A percentile compares a stretch with the other conserved stretches of the same genome.
phyloP scores from a whole-genome alignment of 1,140 invertebrate species.

The Maniola jurtina region DNA sequence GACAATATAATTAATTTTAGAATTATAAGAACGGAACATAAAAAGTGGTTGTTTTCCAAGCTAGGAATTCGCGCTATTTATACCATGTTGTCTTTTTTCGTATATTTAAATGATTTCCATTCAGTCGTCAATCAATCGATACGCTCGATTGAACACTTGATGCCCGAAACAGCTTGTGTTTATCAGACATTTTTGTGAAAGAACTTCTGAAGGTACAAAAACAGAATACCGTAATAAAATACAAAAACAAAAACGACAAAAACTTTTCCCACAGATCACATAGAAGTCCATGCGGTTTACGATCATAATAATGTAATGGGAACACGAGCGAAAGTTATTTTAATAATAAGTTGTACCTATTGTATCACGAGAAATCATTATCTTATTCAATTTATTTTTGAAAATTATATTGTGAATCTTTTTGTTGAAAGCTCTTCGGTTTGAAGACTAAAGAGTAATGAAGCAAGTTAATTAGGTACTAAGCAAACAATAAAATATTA shows the following conservation, averaged over 20 bases:
- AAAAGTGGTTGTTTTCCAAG: slow-evolving; percentile 5
- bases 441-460: too few relatives aligned
- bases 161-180: neutral
- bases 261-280: slow-evolving; percentile 25
- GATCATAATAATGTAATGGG: slow-evolving; percentile 21
- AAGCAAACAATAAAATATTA: too few relatives aligned
- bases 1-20: slow-evolving; percentile 26
- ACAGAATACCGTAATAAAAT: slow-evolving; percentile 8
- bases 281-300: slow-evolving; percentile 24
- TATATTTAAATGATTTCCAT: slow-evolving; percentile 7
- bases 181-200: neutral
- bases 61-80: neutral
- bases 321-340: slow-evolving; percentile 23
- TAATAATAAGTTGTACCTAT: slow-evolving; percentile 2
- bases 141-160: slow-evolving; percentile 1
- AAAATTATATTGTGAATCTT: neutral
- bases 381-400: neutral
- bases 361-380: slow-evolving; percentile 7
- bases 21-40: slow-evolving; percentile 22
- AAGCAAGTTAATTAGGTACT: too few relatives aligned
- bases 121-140: neutral
- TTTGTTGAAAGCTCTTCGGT: neutral
- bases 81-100: slow-evolving; percentile 1
- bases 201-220: slow-evolving; percentile 11
- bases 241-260: slow-evolving; percentile 14